A percentile compares a stretch with the other conserved stretches of the same genome.
Conservation (phyloP, 2,888 invertebrate species). For the Drosophila prostipennis region DNA sequence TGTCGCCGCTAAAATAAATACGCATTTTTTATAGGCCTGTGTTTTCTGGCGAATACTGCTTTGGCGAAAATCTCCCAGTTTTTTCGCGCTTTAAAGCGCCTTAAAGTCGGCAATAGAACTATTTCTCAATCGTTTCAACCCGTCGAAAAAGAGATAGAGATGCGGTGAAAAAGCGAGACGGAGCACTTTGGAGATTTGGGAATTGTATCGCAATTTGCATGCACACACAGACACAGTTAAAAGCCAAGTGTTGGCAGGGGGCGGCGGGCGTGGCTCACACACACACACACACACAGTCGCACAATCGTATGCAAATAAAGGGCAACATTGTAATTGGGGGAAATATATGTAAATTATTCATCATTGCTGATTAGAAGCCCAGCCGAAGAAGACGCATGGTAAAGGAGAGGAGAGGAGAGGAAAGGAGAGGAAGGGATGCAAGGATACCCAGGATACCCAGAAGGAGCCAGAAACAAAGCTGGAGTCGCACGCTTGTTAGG, state of each 20-base stretch:
- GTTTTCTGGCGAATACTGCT: constrained; percentile 31
- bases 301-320: constrained; percentile 69
- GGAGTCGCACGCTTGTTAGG: constrained; percentile 68
- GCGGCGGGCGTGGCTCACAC: constrained; percentile 19
- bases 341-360: constrained; percentile 84
- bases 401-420: constrained; percentile 3
- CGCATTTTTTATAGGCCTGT: constrained; percentile 69
- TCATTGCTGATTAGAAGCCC: constrained; percentile 83
- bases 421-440: neutral
- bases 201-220: constrained; percentile 78
- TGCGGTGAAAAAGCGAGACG: constrained; percentile 2
- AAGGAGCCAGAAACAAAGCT: constrained; percentile 34
- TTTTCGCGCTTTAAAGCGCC: constrained; percentile 46
- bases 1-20: constrained; percentile 70
- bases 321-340: constrained; percentile 78
- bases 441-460: neutral
- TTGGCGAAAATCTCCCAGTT: constrained; percentile 18
- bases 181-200: constrained; percentile 78
- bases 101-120: constrained; percentile 58
- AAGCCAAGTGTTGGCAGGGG: constrained; percentile 62
- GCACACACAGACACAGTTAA: constrained; percentile 39
- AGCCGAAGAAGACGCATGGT: constrained; percentile 56
- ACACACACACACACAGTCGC: neutral
- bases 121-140: constrained; percentile 52
- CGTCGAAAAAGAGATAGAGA: constrained; percentile 3